Evolutionary conservation across 2,888 invertebrate genomes (phyloP), one percentile per base, ranked within the genome.

Genomic region (Nomada ferruginata): DNA sequence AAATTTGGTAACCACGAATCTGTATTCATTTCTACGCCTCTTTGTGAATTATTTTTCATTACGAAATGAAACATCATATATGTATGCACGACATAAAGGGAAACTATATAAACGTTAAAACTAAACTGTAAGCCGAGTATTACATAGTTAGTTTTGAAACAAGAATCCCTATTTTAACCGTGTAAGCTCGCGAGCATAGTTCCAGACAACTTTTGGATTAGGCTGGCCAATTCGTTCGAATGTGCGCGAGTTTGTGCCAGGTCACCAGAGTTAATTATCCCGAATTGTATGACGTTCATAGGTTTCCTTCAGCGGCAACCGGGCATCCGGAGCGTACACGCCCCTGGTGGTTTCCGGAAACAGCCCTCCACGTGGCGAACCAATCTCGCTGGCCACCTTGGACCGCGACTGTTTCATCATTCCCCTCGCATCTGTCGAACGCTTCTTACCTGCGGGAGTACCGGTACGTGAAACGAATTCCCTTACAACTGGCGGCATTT

Each of bases 351-450:
- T 93, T 76, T 91, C 93, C 74, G 91, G 91, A 76, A 92, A 94
- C 80, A 93, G 94, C 81, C 93, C 94, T 60, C 92, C 94, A 85
- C 93, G 94, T 65, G 95, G 96, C 66, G 96, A 97, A 92, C 97
- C 97, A 57, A 96, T 97, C 81, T 97, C 97, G 5, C 94, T 98
- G 90, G 96, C 97, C 66, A 97, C 97, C 66, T 95, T 98, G 90
- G 97, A 98, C 94, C 95, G 97, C 91, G 98, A 98, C 95, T 98
- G 98, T 94, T 98, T 98, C 94, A 98, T 98, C 93, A 98, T 98
- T 94, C 98, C 98, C 10, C 97, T 98, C 68, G 97, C 98, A 90
- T 97, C 97, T 92, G 95, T 98, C 90, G 97, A 97, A 93, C 95
- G 98, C 89, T 98, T 98, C 94, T 95, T 98, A 90, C 98, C 98